These are phyloP conservation scores for Erannis defoliaria DNA, from an alignment of 2,888 invertebrate species.

Conservation along the genomic window DNA sequence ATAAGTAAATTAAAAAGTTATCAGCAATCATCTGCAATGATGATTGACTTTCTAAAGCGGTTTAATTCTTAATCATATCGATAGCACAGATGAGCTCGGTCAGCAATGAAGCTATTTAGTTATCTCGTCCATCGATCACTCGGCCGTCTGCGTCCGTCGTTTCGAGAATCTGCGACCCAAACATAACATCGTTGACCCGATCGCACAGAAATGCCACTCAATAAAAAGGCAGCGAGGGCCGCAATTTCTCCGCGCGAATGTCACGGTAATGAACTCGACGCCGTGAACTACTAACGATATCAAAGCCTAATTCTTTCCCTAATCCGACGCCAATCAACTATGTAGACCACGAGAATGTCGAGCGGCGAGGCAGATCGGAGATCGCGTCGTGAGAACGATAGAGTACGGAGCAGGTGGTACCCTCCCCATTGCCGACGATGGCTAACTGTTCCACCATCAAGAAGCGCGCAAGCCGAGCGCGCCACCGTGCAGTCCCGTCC, in stretches of 20 bases:
- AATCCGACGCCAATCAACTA: slow-evolving; percentile 83
- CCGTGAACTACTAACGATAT: slow-evolving; percentile 55
- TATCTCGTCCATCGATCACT: slow-evolving; percentile 72
- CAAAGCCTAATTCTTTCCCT: slow-evolving; percentile 73
- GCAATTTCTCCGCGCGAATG: slow-evolving; percentile 78
- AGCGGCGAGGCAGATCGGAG: slow-evolving; percentile 70
- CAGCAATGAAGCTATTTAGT: slow-evolving; percentile 75
- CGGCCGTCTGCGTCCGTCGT: slow-evolving; percentile 52
- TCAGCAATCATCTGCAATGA: slow-evolving; percentile 59
- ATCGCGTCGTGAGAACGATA: slow-evolving; percentile 83
- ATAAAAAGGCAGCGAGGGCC: slow-evolving; percentile 55
- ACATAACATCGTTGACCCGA: slow-evolving; percentile 74
- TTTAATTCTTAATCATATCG: slow-evolving; percentile 72
- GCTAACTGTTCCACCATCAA: slow-evolving; percentile 81
- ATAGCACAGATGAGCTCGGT: slow-evolving; percentile 68
- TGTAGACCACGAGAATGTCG: slow-evolving; percentile 82
- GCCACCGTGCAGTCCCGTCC: slow-evolving; percentile 75
- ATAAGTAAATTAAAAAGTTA: slow-evolving; percentile 54
- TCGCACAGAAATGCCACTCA: slow-evolving; percentile 72
- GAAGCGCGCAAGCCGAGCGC: slow-evolving; percentile 67
- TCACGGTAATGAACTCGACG: slow-evolving; percentile 73
- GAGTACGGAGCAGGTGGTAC: slow-evolving; percentile 79
- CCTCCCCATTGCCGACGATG: slow-evolving; percentile 71
- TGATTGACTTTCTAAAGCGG: slow-evolving; percentile 82
- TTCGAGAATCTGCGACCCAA: slow-evolving; percentile 68